Conservation (phyloP, 2,888 invertebrate species). For the Tubiluchus corallicola region DNA sequence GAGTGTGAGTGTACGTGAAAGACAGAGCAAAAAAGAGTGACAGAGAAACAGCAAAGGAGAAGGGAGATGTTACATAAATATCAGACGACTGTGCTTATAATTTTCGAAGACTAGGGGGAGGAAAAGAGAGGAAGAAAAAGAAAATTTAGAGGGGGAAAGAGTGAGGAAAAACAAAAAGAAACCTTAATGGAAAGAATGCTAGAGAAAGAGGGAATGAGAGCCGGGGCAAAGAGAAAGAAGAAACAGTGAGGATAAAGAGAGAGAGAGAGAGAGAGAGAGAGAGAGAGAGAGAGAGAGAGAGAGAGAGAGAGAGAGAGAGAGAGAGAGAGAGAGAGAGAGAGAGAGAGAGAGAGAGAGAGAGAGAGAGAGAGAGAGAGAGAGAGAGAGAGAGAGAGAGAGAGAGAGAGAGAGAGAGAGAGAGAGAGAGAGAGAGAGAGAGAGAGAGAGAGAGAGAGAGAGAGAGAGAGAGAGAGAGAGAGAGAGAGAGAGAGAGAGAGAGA, state of each 20-base stretch:
- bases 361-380: slow-evolving; percentile 1
- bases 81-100: too few species aligned
- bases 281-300: too few species aligned
- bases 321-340: slow-evolving; percentile 1
- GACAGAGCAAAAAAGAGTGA: neutral
- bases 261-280: too few species aligned
- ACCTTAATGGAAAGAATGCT: neutral
- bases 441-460: too few species aligned
- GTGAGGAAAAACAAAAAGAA: too few species aligned
- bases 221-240: too few species aligned
- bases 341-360: neutral
- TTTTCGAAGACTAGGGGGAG: too few species aligned
- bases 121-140: too few species aligned
- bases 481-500: neutral
- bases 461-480: neutral
- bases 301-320: neutral
- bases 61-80: too few species aligned
- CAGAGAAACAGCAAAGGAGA: too few species aligned
- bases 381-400: slow-evolving; percentile 1
- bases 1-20: neutral
- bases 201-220: slow-evolving; percentile 1
- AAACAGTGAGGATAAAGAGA: too few species aligned
- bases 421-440: neutral
- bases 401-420: slow-evolving; percentile 3
- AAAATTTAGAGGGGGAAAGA: too few species aligned